Percentiles rank a stretch among this genome's conserved stretches.
Evolutionary conservation across 1,140 invertebrate genomes (phyloP).

Genomic region (Copidosoma floridanum): DNA sequence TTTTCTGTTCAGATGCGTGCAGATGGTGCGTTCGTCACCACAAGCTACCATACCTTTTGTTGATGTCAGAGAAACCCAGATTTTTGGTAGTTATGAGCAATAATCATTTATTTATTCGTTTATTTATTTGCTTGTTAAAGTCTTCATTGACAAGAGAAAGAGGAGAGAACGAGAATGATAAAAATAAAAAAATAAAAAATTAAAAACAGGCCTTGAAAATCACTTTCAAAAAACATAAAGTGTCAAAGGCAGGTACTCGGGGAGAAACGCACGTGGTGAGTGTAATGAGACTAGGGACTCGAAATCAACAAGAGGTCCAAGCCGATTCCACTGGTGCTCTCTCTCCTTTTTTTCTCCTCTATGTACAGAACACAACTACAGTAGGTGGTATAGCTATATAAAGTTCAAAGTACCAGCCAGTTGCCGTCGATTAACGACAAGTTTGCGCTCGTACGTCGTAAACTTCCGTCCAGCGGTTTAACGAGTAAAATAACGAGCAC

Average conservation of each 20-base stretch:
- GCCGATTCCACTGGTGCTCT: not conserved
- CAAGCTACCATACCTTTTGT: no score
- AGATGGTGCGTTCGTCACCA: slow-evolving; percentile 35
- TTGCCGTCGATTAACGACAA: slow-evolving; percentile 2
- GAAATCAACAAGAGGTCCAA: not conserved
- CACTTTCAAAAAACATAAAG: not conserved
- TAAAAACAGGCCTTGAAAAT: no score
- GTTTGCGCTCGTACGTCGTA: not conserved
- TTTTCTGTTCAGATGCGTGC: slow-evolving; percentile 43
- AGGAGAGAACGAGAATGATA: not conserved
- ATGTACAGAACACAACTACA: no score
- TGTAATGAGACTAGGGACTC: no score
- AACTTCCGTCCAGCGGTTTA: slow-evolving; percentile 20
- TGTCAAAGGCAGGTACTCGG: slow-evolving; percentile 8
- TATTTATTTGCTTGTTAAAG: no score
- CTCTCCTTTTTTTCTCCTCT: not conserved
- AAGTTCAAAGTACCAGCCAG: no score
- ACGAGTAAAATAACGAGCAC: slow-evolving; percentile 31
- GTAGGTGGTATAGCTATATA: no score
- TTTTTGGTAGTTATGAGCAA: slow-evolving; percentile 19
- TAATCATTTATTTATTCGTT: not conserved
- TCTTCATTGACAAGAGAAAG: no score
- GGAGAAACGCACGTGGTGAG: not conserved
- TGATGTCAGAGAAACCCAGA: not conserved
- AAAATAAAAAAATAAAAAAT: no score